Evolutionary conservation across 2,797 vertebrate genomes (phyloP).

Genomic region (Lycodopsis pacificus): DNA sequence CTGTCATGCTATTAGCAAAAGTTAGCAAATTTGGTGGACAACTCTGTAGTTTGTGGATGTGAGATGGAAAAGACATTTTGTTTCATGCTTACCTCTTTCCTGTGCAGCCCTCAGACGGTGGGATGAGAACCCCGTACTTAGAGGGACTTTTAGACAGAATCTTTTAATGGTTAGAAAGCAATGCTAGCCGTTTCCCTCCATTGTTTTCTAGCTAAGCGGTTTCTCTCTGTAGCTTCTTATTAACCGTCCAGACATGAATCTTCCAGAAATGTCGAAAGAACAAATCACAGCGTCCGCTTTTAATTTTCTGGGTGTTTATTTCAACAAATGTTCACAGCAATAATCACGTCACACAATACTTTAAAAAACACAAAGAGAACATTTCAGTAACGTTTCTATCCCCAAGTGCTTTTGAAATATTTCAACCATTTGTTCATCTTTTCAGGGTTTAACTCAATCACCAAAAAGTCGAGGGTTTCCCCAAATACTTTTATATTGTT

Average conservation of each 20-base stretch:
- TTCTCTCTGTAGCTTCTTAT: neutral
- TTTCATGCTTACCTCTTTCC: too few relatives aligned
- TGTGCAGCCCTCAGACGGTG: too few relatives aligned
- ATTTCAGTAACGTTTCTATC: conserved; percentile 31
- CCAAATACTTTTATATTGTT: neutral
- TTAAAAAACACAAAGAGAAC: conserved; percentile 59
- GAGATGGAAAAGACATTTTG: too few relatives aligned
- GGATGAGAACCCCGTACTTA: too few relatives aligned
- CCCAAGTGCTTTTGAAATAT: conserved; percentile 1
- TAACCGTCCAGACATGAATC: neutral
- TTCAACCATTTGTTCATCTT: conserved; percentile 14
- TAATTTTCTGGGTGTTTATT: conserved; percentile 71
- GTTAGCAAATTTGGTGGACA: too few relatives aligned
- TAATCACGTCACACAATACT: conserved; percentile 76
- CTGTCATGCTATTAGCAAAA: too few relatives aligned
- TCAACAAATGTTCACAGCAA: conserved; percentile 72
- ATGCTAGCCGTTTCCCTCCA: too few relatives aligned
- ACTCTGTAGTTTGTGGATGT: too few relatives aligned
- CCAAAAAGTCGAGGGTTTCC: neutral
- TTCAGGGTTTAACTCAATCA: conserved; percentile 18
- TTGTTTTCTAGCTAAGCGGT: too few relatives aligned
- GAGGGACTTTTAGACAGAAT: too few relatives aligned
- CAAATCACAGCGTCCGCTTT: conserved; percentile 11
- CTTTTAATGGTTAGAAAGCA: too few relatives aligned
- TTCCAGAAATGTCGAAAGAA: neutral